These are phyloP conservation scores for Hedya salicella DNA, from an alignment of 2,888 invertebrate species.

Conservation along the genomic window DNA sequence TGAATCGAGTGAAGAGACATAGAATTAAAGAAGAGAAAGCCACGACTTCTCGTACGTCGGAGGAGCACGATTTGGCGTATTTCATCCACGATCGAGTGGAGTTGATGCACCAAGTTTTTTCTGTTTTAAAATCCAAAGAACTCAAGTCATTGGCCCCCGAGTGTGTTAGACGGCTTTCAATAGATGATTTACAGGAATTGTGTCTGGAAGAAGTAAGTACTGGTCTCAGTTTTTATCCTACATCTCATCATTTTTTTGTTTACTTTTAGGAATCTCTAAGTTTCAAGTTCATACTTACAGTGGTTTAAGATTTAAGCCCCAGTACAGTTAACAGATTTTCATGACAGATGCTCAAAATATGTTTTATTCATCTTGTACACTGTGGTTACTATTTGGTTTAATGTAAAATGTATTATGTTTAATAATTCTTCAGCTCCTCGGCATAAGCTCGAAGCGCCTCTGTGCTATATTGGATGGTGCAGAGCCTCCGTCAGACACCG, in stretches of 20 bases:
- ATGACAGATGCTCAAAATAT: too few relatives aligned
- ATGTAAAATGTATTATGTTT: too few relatives aligned
- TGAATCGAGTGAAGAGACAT: constrained; percentile 56
- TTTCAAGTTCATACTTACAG: too few relatives aligned
- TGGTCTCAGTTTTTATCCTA: neutral
- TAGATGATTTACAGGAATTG: constrained; percentile 84
- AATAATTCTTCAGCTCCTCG: constrained; percentile 69
- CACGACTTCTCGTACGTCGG: constrained; percentile 57
- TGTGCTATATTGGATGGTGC: constrained; percentile 82
- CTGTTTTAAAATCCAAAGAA: constrained; percentile 83
- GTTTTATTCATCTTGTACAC: too few relatives aligned
- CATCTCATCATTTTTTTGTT: neutral
- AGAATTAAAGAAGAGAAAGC: constrained; percentile 69
- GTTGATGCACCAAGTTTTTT: constrained; percentile 86
- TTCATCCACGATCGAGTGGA: constrained; percentile 86
- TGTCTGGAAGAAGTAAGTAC: constrained; percentile 84
- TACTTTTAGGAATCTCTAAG: neutral
- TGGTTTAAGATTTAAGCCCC: too few relatives aligned
- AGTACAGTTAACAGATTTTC: too few relatives aligned
- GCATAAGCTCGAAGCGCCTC: constrained; percentile 86
- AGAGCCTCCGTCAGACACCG: constrained; percentile 77
- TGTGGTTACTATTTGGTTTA: too few relatives aligned
- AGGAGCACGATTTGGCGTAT: constrained; percentile 82
- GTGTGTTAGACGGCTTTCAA: constrained; percentile 71
- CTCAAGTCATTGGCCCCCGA: constrained; percentile 84